Base-by-base conservation (phyloP, 2,888 invertebrate genomes). In the Lacanobia wlatinum region DNA sequence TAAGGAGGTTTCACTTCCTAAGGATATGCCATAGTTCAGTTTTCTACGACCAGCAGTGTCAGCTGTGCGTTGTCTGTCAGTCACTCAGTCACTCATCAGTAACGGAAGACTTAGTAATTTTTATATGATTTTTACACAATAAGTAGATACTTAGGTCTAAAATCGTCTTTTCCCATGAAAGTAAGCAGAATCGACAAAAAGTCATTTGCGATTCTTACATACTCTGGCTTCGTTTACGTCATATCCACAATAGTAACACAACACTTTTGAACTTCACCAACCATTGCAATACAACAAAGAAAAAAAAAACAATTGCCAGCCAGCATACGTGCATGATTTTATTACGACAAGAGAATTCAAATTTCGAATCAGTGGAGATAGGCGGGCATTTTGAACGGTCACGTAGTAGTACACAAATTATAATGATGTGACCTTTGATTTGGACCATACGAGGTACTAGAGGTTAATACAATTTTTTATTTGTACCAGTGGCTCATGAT, bases 331-430 rank as follows among this genome's bases (percentile, higher is more conserved):
- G 92, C 93, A 93, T 94, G 93, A 91, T 92, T 94, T 93, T 93
- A 94, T 94, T 93, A 95, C 92, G 92, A 93, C 92, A 91, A 92
- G 90, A 92, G 94, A 95, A 95, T 95, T 94, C 92, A 95, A 94
- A 95, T 94, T 95, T 94, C 87, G 87, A 93, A 95, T 94, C 93
- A 93, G 87, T 79, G 85, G 87, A 90, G 91, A 92, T 91, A 90
- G 90, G 76, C 87, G 77, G 91, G 92, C 90, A 92, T 94, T 92
- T 93, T 90, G 88, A 89, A 86, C 88, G 93, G 94, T 95, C 95
- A 95, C 94, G 95, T 94, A 91, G 95, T 94, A 91, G 87, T 84
- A 87, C 84, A 90, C 91, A 92, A 92, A 94, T 93, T 93, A 94
- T 94, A 93, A 93, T 93, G 92, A 93, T 91, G 91, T 95, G 96